Base-by-base conservation (phyloP, 2,888 invertebrate species). In the Drosophila neotestacea region DNA sequence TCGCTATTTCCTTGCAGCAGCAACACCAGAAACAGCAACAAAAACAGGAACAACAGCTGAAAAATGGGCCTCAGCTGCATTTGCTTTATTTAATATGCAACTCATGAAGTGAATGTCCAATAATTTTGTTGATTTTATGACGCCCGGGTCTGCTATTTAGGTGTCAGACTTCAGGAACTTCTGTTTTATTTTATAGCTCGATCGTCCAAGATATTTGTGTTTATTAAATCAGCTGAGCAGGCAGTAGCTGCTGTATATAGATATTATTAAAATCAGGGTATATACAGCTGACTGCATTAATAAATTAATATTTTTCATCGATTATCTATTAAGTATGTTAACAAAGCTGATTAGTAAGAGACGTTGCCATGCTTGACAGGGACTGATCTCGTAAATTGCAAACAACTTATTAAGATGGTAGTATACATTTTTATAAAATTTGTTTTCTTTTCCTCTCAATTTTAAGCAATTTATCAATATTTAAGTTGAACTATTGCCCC, bases 61-160 rank as follows among this genome's bases (percentile, higher is more conserved):
- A 16, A 1, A 9, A 44, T 2, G 7, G 38, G 41, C 51, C 46
- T 52, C 71, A 70, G 72, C 61, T 70, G 70, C 70, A 72, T 13
- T 73, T 66, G 56, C 58, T 46, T 73, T 59, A 67, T 59, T 71
- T 67, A 67, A 71, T 67, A 58, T 73, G 71, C 72, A 71, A 38
- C 56, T 54, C 39, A 30, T 41, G 54, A 46, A 62, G 58, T 50
- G 67, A 61, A 72, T 70, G 66, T 36, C 56, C 51, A 28, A 54
- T 70, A 39, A 61, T 54, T 61, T 50, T 38, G 58, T 9, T 36
- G 39, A 44, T 52, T 70, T 70, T 60, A 66, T 55, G 44, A 46
- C 22, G 28, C 58, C 11, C 27, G 38, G 38, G n/a, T 62, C 62
- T 54, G 55, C 10, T 32, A 22, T 22, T 22, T 22, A 34, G 39